Base-by-base conservation (phyloP, 2,113 vertebrate species). In the Hyperopisus bebe region DNA sequence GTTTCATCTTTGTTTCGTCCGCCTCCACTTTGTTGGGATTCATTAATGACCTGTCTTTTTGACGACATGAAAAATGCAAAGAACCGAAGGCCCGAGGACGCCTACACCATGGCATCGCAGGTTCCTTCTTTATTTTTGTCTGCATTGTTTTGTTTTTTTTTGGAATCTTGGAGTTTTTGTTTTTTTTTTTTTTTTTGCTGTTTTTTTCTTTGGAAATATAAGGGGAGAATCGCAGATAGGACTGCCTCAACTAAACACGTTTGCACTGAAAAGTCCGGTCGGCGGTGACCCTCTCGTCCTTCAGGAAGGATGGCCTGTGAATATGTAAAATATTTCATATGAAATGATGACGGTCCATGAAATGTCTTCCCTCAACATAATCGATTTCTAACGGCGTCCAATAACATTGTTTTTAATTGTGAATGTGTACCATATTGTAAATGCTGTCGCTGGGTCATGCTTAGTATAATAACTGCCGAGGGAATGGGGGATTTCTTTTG, bases 401-500 rank as follows among this genome's bases (percentile, higher is more conserved):
- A 97, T 97, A 98, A 97, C 97, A 97, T 97, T 97, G 96, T 98
- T 98, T 98, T 97, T 98, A 93, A 97, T 96, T 94, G 97, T 98
- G 97, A 97, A 96, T 89, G 96, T 97, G 96, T 96, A 97, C 96
- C 97, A 97, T 97, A 97, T 96, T 98, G 97, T 99, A 98, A 98
- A 98, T 98, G 96, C 98, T 97, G 97, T 97, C 98, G 96, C 97
- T 97, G 97, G 97, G 98, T 98, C 97, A 98, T 98, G 97, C 97
- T 97, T 97, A 98, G 97, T 97, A 97, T 97, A 97, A 97, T 97
- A 95, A 95, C 93, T 94, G 62, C 62, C 94, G 95, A 95, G 97
- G 95, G 93, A 95, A 97, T 95, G 95, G 96, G 97, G 97, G 97
- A 39, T 80, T 80, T 80, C 97, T 94, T 95, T 97, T 97, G 96